Percentiles rank a stretch among this genome's conserved stretches.
Evolutionary conservation across 2,113 vertebrate genomes (phyloP).

Genomic region (Reinhardtius hippoglossoides): DNA sequence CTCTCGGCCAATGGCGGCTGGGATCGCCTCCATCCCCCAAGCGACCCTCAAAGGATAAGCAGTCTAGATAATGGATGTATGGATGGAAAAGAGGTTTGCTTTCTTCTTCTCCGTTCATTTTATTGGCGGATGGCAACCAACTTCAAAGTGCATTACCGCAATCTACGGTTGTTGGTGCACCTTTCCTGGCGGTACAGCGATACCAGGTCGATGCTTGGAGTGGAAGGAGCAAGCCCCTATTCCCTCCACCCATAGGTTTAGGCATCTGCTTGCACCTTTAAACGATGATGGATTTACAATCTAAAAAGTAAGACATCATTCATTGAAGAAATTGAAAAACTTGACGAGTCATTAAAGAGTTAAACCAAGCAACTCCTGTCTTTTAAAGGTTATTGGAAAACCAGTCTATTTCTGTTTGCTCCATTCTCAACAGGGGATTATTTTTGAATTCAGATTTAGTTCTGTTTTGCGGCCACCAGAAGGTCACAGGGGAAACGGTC

Average conservation of each 20-base stretch:
- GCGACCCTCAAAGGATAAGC: background rate
- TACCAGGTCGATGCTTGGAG: too few species aligned
- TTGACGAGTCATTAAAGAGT: background rate
- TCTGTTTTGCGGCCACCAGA: constrained; percentile 6
- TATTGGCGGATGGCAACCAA: too few species aligned
- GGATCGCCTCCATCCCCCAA: too few species aligned
- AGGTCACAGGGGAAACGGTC: constrained; percentile 1
- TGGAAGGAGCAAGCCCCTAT: too few species aligned
- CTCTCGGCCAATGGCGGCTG: background rate
- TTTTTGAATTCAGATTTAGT: constrained; percentile 16
- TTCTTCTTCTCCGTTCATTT: too few species aligned
- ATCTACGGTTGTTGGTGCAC: too few species aligned
- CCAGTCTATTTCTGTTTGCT: background rate
- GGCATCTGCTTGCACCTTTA: too few species aligned
- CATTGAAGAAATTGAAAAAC: too few species aligned
- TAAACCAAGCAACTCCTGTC: background rate
- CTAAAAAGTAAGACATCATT: too few species aligned
- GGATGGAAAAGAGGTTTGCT: background rate
- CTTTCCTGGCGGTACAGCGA: too few species aligned
- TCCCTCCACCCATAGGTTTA: too few species aligned
- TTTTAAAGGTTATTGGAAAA: background rate
- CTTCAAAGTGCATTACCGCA: too few species aligned
- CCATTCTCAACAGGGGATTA: background rate
- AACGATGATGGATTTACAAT: background rate
- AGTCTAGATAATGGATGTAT: background rate